phyloP scores from a whole-genome alignment of 2,113 vertebrate species.

The Laticauda colubrina region DNA sequence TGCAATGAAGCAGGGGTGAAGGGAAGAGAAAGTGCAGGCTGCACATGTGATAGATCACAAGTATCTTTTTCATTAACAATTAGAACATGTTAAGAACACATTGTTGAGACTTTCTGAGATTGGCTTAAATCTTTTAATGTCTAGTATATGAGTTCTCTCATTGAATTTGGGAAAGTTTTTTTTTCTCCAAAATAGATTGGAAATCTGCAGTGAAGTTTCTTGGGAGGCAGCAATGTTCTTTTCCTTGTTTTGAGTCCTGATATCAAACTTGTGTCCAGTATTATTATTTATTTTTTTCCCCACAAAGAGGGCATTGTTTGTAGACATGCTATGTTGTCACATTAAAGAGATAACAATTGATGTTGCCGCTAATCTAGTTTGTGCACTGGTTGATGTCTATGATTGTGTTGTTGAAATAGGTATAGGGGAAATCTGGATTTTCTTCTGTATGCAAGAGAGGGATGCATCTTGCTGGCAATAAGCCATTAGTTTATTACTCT shows the following conservation, averaged over 20 bases:
- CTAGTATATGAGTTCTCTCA: neutral
- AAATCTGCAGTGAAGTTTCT: neutral
- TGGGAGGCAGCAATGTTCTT: neutral
- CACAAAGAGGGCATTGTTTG: neutral
- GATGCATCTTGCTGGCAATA: neutral
- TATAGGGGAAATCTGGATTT: neutral
- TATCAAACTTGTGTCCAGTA: neutral
- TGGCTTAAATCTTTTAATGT: neutral
- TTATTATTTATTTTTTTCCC: neutral
- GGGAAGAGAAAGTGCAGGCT: neutral
- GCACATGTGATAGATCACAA: neutral
- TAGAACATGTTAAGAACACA: neutral
- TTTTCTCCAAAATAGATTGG: neutral
- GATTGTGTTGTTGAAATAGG: neutral
- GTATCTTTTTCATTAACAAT: neutral
- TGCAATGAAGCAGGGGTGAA: neutral
- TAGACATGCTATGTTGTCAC: neutral
- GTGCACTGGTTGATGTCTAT: neutral
- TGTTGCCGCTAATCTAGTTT: neutral
- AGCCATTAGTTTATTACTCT: neutral
- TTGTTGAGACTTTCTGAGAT: neutral
- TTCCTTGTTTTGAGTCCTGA: neutral
- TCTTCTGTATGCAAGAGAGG: neutral
- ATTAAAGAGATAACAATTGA: neutral
- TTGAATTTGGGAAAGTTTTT: neutral